These are phyloP conservation scores for Saccostrea glomerata DNA, from an alignment of 1,140 invertebrate species.

Conservation along the genomic window DNA sequence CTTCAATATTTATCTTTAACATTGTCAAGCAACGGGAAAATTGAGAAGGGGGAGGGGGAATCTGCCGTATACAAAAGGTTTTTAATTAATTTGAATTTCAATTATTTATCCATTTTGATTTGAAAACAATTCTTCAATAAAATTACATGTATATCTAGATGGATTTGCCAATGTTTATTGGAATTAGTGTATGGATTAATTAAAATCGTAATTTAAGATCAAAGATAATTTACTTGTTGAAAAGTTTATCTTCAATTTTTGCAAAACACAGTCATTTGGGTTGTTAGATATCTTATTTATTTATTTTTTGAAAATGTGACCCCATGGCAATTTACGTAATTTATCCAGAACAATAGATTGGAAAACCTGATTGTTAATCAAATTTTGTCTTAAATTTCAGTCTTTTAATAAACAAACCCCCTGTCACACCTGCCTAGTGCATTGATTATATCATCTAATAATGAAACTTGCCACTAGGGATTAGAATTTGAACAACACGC, in stretches of 20 bases:
- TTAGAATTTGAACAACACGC: background rate
- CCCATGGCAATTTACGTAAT: slow-evolving; percentile 18
- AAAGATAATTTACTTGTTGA: background rate
- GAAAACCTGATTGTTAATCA: slow-evolving; percentile 1
- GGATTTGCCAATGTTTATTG: background rate
- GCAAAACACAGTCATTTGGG: background rate
- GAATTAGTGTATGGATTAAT: background rate
- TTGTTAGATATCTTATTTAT: background rate
- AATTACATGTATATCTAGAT: background rate
- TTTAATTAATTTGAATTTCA: background rate
- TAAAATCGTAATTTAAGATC: background rate
- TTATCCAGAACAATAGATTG: background rate
- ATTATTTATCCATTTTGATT: background rate
- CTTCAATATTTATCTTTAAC: no score
- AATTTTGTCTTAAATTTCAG: slow-evolving; percentile 37
- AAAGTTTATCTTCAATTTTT: background rate
- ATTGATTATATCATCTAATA: slow-evolving; percentile 36
- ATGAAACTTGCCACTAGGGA: slow-evolving; percentile 26
- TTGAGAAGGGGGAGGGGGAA: no score
- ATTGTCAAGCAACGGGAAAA: no score
- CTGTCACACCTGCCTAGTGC: slow-evolving; percentile 9
- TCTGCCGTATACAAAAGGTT: no score
- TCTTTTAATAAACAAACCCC: slow-evolving; percentile 17
- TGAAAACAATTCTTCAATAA: background rate
- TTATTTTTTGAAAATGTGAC: background rate